Base-by-base conservation (phyloP, 1,140 invertebrate genomes). In the Trichoplusia ni region DNA sequence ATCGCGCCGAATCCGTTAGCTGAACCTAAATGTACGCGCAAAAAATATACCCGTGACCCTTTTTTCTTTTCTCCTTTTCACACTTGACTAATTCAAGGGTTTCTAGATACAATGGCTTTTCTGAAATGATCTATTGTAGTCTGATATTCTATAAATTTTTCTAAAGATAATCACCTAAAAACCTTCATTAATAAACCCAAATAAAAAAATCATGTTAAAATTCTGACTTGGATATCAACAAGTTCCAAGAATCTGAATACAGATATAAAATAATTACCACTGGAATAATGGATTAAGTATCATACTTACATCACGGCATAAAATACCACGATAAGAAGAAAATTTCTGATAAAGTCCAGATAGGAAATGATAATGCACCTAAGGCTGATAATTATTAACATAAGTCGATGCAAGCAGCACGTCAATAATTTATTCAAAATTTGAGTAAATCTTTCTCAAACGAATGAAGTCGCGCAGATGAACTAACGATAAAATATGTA, bases 1-100 rank as follows among this genome's bases (percentile, higher is more conserved):
- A 82, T 71, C 76, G 70, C 62, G 68, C 72, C 70, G 38, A 65
- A 65, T 54, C 35, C 27, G 42, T 69, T 59, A 49, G 46, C 46
- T 53, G 23, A 47, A 60, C 40, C 14, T 46, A 60, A 58, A 58
- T 18, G 8, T 42, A 29, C 11, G 8, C 11, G 44, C 29, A 44
- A 53, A 25, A 53, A 63, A 61, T 37, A 49, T 27, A 51, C 7
- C n/a, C 8, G 18, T 16, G 38, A 54, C 33, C 54, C 38, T 44
- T 49, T 47, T 19, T 44, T 37, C 2, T 38, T 14, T 2, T n/a
- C 4, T 2, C 1, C 29, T 37, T 35, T 33, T 31, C 33, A 9
- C 23, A 11, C 23, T 11, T 54, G 0, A 11, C 19, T 40, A 19
- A 18, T 35, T 18, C 18, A 6, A 16, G 11, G 14, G 18, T 14